Base-by-base conservation (phyloP, 37 sponge, comb jelly and placozoan genomes). In the Petrosia ficiformis region DNA sequence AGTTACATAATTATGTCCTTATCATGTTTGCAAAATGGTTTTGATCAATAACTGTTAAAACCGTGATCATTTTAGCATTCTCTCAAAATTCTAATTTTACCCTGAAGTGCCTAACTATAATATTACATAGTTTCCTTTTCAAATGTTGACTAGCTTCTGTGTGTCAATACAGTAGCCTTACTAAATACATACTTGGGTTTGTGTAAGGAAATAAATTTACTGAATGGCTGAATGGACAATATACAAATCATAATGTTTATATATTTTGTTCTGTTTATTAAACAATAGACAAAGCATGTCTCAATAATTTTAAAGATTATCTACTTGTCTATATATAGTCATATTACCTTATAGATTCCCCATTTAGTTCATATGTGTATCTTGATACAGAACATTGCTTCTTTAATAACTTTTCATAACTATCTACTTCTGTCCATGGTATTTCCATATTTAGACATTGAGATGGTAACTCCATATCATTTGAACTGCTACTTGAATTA, bases 331-430 rank as follows among this genome's bases (percentile, higher is more conserved):
- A 19, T 19, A 48, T 48, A 48, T 19, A 19, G 54, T 19, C 14
- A 19, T 48, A 48, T 14, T 14, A 19, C 14, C 14, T 8, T 8
- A 48, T 19, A 48, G 14, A 14, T 48, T 19, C 54, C 54, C 8
- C 14, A 14, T 14, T 48, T 19, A 48, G 54, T 48, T 8, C 14
- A 48, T 48, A 48, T 8, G 14, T 8, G 14, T 48, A 14, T 19
- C 54, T 8, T 24, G 87, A 76, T n/a, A 39, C 66, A 33, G 77
- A 71, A 42, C 87, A 87, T 57, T 77, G 81, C 59, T 76, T 74
- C 73, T 76, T 32, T 38, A 81, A 31, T 1, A 81, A 36, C 44
- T 71, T 80, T 59, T 70, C 63, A 22, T 68, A 81, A 33, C 57
- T 66, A 29, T 80, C 81, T n/a, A 22, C 28, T 61, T 83, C 39